Percentiles rank a stretch among this genome's conserved stretches.
These are phyloP conservation scores for Esox masquinongy DNA, from an alignment of 2,797 vertebrate genomes.

Conservation along the genomic window DNA sequence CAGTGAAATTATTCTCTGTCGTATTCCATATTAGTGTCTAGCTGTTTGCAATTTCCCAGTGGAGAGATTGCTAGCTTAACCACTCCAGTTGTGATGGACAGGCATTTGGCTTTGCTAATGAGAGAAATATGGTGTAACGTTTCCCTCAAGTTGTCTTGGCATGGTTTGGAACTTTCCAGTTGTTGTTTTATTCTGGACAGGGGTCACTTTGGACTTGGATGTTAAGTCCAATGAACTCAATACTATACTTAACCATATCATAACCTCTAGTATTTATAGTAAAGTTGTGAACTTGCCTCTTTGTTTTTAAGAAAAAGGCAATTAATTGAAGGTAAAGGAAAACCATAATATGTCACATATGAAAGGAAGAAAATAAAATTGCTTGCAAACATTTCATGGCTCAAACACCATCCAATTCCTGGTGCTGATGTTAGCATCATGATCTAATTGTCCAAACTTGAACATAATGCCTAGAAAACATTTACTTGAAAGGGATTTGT, in stretches of 20 bases:
- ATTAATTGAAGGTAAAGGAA: neutral
- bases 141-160: constrained; percentile 1
- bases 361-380: neutral
- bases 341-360: neutral
- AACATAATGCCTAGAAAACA: no score
- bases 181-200: neutral
- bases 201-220: constrained; percentile 2
- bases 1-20: neutral
- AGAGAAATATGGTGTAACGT: constrained; percentile 13
- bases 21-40: constrained; percentile 8
- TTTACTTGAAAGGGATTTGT: no score
- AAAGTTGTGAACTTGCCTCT: neutral
- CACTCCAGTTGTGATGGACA: neutral
- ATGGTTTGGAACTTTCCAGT: neutral
- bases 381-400: neutral
- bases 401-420: no score
- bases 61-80: neutral
- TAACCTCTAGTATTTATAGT: neutral
- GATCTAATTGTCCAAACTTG: no score
- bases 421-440: no score
- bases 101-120: neutral
- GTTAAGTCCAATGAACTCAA: neutral
- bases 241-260: neutral
- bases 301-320: neutral
- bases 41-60: constrained; percentile 1